These are phyloP conservation scores for Hypothenemus hampei DNA, from an alignment of 1,140 invertebrate genomes.

Conservation along the genomic window DNA sequence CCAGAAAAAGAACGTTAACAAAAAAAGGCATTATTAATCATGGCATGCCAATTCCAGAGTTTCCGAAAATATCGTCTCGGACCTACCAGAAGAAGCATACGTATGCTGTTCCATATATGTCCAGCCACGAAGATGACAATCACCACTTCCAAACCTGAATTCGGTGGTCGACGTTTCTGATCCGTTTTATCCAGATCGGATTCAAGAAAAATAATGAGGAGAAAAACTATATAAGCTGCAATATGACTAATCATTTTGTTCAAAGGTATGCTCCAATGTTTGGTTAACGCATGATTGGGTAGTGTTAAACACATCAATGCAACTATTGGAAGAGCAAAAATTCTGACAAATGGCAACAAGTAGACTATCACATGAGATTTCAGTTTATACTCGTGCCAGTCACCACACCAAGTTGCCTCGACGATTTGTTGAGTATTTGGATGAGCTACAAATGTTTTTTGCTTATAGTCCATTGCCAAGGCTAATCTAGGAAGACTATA, in stretches of 20 bases:
- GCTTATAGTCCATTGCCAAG: slow-evolving; percentile 65
- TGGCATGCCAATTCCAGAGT: slow-evolving; percentile 52
- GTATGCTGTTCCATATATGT: slow-evolving; percentile 47
- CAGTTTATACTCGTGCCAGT: slow-evolving; percentile 53
- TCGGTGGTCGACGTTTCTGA: slow-evolving; percentile 52
- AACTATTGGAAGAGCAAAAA: slow-evolving; percentile 49
- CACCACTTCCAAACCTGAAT: slow-evolving; percentile 48
- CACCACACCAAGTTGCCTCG: slow-evolving; percentile 49
- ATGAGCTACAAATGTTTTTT: slow-evolving; percentile 71
- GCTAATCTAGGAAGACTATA: slow-evolving; percentile 57
- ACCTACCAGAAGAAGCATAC: slow-evolving; percentile 51
- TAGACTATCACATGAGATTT: slow-evolving; percentile 42
- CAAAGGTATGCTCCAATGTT: slow-evolving; percentile 49
- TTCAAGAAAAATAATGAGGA: slow-evolving; percentile 54
- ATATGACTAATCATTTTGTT: slow-evolving; percentile 57
- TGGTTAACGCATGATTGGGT: slow-evolving; percentile 45
- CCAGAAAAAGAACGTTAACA: slow-evolving; percentile 52
- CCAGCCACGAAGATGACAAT: slow-evolving; percentile 48
- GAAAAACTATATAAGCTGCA: slow-evolving; percentile 58
- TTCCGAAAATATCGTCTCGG: slow-evolving; percentile 48
- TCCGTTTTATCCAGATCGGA: slow-evolving; percentile 52
- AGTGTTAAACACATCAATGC: slow-evolving; percentile 44
- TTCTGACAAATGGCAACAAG: slow-evolving; percentile 42
- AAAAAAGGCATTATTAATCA: slow-evolving; percentile 48
- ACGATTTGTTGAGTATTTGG: slow-evolving; percentile 63